phyloP scores from a whole-genome alignment of 1,140 invertebrate species.

The Arctopsyche grandis region DNA sequence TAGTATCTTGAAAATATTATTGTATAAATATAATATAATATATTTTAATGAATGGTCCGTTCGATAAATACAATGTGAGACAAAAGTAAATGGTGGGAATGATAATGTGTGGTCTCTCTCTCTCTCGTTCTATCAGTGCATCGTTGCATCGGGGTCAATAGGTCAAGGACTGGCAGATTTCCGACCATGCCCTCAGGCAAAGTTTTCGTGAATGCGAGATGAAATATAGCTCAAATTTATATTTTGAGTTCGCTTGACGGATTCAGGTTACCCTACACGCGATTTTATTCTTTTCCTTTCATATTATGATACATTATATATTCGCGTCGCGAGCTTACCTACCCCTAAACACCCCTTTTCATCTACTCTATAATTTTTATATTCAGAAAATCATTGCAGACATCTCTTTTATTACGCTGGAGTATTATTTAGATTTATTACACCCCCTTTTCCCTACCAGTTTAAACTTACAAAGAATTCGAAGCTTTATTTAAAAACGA shows the following conservation, averaged over 20 bases:
- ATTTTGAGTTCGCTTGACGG: not conserved
- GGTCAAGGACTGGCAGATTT: constrained; percentile 30
- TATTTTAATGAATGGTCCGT: too few relatives aligned
- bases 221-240: too few relatives aligned
- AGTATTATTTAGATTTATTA: too few relatives aligned
- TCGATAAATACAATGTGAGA: too few relatives aligned
- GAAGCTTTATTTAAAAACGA: too few relatives aligned
- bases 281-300: not conserved
- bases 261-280: not conserved
- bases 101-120: too few relatives aligned
- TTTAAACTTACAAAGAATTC: too few relatives aligned
- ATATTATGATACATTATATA: not conserved
- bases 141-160: constrained; percentile 25
- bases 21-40: too few relatives aligned
- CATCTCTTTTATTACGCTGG: too few relatives aligned
- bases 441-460: too few relatives aligned
- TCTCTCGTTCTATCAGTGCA: not conserved
- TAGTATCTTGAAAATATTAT: too few relatives aligned
- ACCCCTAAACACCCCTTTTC: not conserved
- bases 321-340: not conserved
- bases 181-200: not conserved
- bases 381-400: not conserved
- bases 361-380: constrained; percentile 8
- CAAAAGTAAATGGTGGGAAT: too few relatives aligned
- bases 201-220: not conserved